Conservation (phyloP, 2,797 vertebrate genomes). For the Austrolebias charrua region DNA sequence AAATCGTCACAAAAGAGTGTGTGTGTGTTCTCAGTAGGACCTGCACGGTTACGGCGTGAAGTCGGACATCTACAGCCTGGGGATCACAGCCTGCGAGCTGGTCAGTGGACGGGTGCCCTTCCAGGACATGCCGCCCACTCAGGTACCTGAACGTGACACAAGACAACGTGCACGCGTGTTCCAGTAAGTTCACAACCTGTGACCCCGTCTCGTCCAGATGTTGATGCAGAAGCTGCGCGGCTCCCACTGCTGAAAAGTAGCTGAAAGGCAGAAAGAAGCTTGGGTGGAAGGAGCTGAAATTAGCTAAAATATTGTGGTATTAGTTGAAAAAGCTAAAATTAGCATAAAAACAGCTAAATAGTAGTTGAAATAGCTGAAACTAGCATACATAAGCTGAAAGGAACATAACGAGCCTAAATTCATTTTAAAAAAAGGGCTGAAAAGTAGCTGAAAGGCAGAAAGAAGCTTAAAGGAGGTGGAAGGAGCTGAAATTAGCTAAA, state of each 20-base stretch:
- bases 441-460: no score
- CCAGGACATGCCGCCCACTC: constrained; percentile 93
- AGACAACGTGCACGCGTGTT: not conserved
- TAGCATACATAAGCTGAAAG: no score
- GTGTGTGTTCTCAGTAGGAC: constrained; percentile 78
- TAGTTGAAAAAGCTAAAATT: no score
- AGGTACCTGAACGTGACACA: constrained; percentile 74
- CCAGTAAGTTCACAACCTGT: not conserved
- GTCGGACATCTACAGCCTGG: constrained; percentile 98
- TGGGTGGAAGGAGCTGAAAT: no score
- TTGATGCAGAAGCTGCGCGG: constrained; percentile 95
- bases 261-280: no score
- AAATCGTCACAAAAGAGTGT: not conserved
- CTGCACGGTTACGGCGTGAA: constrained; percentile 95
- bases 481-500: no score
- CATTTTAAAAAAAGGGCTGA: no score
- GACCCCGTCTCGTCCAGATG: constrained; percentile 76
- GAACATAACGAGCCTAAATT: no score
- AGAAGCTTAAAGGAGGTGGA: no score
- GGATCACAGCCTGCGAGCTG: constrained; percentile 94
- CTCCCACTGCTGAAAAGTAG: constrained; percentile 86
- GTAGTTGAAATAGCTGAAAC: no score
- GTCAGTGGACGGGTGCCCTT: constrained; percentile 94
- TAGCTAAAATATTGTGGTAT: no score
- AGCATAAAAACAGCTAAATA: no score